A percentile compares a stretch with the other conserved stretches of the same genome.
These are phyloP conservation scores for Pseudonaja textilis DNA, from an alignment of 2,113 vertebrate species.

Conservation along the genomic window DNA sequence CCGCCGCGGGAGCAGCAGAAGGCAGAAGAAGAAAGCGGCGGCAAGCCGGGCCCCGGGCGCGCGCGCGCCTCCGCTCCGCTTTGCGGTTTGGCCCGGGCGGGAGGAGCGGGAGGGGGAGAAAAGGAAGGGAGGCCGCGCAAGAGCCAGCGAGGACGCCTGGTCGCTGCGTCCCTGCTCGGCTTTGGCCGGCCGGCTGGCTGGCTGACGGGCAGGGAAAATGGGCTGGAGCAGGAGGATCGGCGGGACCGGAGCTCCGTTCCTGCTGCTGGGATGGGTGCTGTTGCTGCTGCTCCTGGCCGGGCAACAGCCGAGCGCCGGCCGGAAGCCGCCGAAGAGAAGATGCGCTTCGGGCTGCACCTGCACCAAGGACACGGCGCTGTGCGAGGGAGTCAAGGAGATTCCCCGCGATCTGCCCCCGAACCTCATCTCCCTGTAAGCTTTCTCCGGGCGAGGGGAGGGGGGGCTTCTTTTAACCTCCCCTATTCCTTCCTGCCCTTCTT, in stretches of 20 bases:
- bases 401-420: constrained; percentile 55
- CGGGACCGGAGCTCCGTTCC: constrained; percentile 39
- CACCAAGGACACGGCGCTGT: constrained; percentile 66
- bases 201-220: not conserved
- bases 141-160: not conserved
- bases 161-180: not conserved
- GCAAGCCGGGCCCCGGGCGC: not conserved
- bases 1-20: too few species aligned
- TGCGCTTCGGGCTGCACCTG: constrained; percentile 65
- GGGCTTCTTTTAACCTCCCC: not conserved
- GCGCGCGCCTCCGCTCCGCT: not conserved
- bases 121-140: not conserved
- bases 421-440: constrained; percentile 67
- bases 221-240: not conserved
- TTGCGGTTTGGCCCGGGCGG: not conserved
- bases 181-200: not conserved
- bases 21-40: too few species aligned
- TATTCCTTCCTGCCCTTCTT: not conserved
- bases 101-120: too few species aligned
- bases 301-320: not conserved
- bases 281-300: constrained; percentile 44
- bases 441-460: constrained; percentile 18
- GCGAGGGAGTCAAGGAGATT: constrained; percentile 61
- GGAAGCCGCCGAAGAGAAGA: constrained; percentile 57
- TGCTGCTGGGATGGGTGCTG: constrained; percentile 34